These are phyloP conservation scores for Rutpela maculata DNA, from an alignment of 2,888 invertebrate genomes.

Conservation along the genomic window DNA sequence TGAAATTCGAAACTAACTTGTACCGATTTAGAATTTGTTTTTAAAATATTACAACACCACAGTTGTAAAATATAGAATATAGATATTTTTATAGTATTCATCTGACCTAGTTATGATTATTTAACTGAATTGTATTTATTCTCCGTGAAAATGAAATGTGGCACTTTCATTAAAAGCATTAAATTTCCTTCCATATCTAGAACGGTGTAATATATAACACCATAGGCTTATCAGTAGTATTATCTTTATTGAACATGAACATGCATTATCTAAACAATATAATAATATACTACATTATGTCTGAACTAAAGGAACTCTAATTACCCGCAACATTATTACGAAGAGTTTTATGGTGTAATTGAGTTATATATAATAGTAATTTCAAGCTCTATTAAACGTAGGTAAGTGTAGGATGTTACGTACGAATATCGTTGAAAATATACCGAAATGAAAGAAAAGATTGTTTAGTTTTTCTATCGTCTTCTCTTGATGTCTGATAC, in stretches of 20 bases:
- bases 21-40: too few relatives aligned
- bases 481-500: too few relatives aligned
- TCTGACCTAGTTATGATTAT: constrained; percentile 17
- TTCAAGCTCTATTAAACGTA: too few relatives aligned
- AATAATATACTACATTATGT: constrained; percentile 9
- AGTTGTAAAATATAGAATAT: too few relatives aligned
- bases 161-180: constrained; percentile 1
- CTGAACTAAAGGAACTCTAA: constrained; percentile 6
- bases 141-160: neutral
- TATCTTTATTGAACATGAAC: constrained; percentile 30
- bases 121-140: neutral
- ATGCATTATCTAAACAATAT: constrained; percentile 14
- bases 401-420: too few relatives aligned
- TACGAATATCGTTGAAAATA: too few relatives aligned
- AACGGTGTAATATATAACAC: constrained; percentile 18
- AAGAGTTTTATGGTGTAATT: neutral
- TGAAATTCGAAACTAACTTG: too few relatives aligned
- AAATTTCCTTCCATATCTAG: constrained; percentile 29
- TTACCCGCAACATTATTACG: neutral
- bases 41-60: too few relatives aligned
- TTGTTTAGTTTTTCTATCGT: too few relatives aligned
- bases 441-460: too few relatives aligned
- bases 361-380: neutral
- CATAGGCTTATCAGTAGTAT: constrained; percentile 4
- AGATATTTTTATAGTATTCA: too few relatives aligned